A percentile compares a stretch with the other conserved stretches of the same genome.
Evolutionary conservation across 2,888 invertebrate genomes (phyloP).

Genomic region (Empis livida): DNA sequence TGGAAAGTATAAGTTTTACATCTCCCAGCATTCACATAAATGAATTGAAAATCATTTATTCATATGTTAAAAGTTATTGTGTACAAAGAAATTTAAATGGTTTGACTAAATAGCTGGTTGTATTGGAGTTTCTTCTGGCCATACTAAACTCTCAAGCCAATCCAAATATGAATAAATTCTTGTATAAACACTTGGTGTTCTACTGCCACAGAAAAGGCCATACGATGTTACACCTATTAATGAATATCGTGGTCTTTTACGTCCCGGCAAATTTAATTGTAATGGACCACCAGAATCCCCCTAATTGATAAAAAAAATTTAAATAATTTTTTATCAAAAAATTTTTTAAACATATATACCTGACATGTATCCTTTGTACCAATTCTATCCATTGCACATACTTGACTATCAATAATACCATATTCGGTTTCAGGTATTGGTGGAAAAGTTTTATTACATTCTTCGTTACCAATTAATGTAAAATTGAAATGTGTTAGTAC

Average conservation of each 20-base stretch:
- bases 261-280: slow-evolving; percentile 24
- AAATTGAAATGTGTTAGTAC: slow-evolving; percentile 27
- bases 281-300: slow-evolving; percentile 34
- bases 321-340: not conserved
- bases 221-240: slow-evolving; percentile 33
- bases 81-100: too few relatives aligned
- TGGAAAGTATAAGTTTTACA: too few relatives aligned
- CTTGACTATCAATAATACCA: slow-evolving; percentile 27
- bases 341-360: slow-evolving; percentile 9
- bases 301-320: slow-evolving; percentile 8
- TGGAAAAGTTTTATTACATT: slow-evolving; percentile 23
- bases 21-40: too few relatives aligned
- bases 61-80: too few relatives aligned
- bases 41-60: too few relatives aligned
- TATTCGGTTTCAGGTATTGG: slow-evolving; percentile 17
- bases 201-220: slow-evolving; percentile 27
- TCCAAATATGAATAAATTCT: slow-evolving; percentile 25
- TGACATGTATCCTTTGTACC: slow-evolving; percentile 30
- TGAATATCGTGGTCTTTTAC: slow-evolving; percentile 18
- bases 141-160: slow-evolving; percentile 29
- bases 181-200: slow-evolving; percentile 29
- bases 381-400: slow-evolving; percentile 27
- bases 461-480: slow-evolving; percentile 24
- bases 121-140: slow-evolving; percentile 12
- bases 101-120: too few relatives aligned